phyloP scores from a whole-genome alignment of 2,888 invertebrate genomes.

The Baccha elongata region DNA sequence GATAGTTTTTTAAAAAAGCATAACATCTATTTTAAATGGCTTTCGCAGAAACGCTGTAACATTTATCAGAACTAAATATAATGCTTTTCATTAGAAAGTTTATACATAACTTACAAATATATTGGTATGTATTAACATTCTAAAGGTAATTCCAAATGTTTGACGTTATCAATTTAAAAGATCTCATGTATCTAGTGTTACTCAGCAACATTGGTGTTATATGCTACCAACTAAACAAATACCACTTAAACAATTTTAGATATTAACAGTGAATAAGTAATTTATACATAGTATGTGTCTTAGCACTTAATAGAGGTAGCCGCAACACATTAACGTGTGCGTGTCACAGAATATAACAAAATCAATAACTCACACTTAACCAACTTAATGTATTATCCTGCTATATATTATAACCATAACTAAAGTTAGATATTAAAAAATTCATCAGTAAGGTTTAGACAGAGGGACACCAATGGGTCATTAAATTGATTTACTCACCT shows the following conservation, averaged over 20 bases:
- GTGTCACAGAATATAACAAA: conserved; percentile 7
- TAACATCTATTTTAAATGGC: no score
- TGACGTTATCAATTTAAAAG: no score
- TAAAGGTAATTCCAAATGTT: no score
- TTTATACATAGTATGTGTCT: background rate
- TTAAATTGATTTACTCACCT: conserved; percentile 77
- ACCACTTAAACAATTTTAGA: background rate
- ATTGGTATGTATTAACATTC: no score
- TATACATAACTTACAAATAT: no score
- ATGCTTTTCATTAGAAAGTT: no score
- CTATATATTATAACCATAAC: no score
- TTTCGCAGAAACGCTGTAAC: no score
- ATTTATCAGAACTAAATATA: no score
- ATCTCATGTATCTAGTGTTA: no score
- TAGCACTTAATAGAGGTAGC: background rate
- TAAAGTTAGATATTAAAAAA: background rate
- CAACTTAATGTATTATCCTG: background rate
- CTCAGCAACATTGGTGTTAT: no score
- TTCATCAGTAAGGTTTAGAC: background rate
- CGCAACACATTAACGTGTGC: conserved; percentile 4
- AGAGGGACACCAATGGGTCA: background rate
- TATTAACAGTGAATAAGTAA: conserved; percentile 21
- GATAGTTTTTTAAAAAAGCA: no score
- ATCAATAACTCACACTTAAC: conserved; percentile 34
- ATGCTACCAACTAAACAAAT: background rate